A percentile compares a stretch with the other conserved stretches of the same genome.
Conservation (phyloP, 2,888 invertebrate species). For the Dynastes maya region DNA sequence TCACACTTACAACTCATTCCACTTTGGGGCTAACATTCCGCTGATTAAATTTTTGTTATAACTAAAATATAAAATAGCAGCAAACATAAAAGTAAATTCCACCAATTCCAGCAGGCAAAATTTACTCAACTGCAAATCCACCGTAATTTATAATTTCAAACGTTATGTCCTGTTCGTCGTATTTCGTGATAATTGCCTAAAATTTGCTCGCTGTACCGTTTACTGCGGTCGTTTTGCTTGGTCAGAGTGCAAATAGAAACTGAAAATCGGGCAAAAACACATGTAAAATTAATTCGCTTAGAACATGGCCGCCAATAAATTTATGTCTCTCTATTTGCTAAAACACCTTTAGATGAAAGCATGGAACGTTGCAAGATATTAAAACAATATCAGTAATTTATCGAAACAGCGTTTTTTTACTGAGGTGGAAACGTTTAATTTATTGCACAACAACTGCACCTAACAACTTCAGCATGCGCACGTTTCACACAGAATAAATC, state of each 20-base stretch:
- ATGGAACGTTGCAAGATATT: neutral
- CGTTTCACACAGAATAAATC: neutral
- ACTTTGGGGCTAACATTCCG: no score
- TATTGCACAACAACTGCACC: neutral
- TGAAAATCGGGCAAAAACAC: conserved; percentile 34
- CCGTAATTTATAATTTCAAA: conserved; percentile 28
- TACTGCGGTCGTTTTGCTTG: conserved; percentile 27
- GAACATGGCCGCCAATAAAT: conserved; percentile 16
- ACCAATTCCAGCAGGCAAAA: conserved; percentile 6
- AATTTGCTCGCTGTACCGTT: conserved; percentile 10
- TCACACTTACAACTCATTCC: no score
- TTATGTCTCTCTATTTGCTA: conserved; percentile 1
- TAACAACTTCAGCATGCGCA: neutral
- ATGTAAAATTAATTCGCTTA: conserved; percentile 35
- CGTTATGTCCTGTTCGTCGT: conserved; percentile 10
- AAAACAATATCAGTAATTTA: conserved; percentile 2
- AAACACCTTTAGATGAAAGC: conserved; percentile 1
- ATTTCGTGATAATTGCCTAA: conserved; percentile 29
- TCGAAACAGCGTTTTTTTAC: neutral
- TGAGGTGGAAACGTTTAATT: neutral
- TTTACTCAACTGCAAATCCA: conserved; percentile 12
- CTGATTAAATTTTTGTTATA: no score
- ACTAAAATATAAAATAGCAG: no score
- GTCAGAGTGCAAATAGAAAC: conserved; percentile 25
- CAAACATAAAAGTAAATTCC: conserved; percentile 7